phyloP scores from a whole-genome alignment of 1,140 invertebrate genomes.

The Caenorhabditis tropicalis region DNA sequence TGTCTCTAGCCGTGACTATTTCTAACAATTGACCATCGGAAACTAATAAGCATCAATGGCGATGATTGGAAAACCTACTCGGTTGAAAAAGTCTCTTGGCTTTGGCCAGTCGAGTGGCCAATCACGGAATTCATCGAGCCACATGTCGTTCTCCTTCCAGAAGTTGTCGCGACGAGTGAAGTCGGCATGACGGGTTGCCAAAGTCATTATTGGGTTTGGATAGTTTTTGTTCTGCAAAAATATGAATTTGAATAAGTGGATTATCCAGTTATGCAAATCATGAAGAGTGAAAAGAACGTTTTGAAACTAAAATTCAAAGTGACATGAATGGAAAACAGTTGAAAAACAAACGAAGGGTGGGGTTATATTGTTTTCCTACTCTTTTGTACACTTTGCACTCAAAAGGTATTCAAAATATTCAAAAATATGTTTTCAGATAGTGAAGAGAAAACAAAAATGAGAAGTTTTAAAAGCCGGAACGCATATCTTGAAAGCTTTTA shows the following conservation, averaged over 20 bases:
- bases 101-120: slow-evolving; percentile 69
- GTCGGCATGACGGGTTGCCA: slow-evolving; percentile 1
- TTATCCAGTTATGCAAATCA: no score
- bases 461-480: slow-evolving; percentile 13
- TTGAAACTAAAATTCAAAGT: no score
- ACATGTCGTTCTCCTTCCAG: slow-evolving; percentile 59
- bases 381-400: no score
- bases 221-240: neutral
- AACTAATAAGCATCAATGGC: slow-evolving; percentile 30
- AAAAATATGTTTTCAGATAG: neutral
- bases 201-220: neutral
- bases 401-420: neutral
- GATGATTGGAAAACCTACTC: slow-evolving; percentile 61
- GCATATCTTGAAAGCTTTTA: slow-evolving; percentile 8
- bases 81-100: slow-evolving; percentile 64
- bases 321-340: no score
- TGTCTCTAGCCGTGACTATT: neutral
- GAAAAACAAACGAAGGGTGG: neutral
- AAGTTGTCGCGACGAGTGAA: slow-evolving; percentile 49
- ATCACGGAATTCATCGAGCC: slow-evolving; percentile 62
- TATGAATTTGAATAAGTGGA: no score
- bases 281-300: no score
- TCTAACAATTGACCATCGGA: neutral
- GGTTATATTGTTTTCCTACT: neutral
- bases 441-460: neutral